Base-by-base conservation (phyloP, 53 echinoderm and acorn worm genomes). In the Actinopyga echinites region DNA sequence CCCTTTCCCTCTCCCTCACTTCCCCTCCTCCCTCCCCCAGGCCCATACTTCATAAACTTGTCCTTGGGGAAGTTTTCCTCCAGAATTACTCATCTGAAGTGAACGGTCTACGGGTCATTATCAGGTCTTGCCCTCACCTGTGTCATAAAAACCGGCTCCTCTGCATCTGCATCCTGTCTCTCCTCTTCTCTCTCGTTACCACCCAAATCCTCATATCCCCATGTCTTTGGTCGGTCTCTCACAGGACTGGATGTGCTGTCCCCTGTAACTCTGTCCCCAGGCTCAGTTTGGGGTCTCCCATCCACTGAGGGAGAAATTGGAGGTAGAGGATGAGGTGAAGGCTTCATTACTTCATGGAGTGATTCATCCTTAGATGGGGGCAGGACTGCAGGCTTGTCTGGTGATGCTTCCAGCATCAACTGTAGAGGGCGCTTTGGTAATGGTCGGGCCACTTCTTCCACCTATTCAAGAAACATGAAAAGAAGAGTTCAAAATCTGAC, bases 61-160 rank as follows among this genome's bases (percentile, higher is more conserved):
- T n/a, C n/a, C n/a, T n/a, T n/a, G n/a, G n/a, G n/a, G n/a, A n/a
- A n/a, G n/a, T n/a, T n/a, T n/a, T n/a, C n/a, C n/a, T n/a, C n/a
- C n/a, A n/a, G n/a, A n/a, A n/a, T n/a, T n/a, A n/a, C n/a, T n/a
- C n/a, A n/a, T n/a, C n/a, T n/a, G n/a, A n/a, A n/a, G n/a, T n/a
- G n/a, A n/a, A n/a, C n/a, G n/a, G n/a, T n/a, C n/a, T n/a, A n/a
- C n/a, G n/a, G n/a, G n/a, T n/a, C n/a, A n/a, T n/a, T n/a, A 49
- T 4, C 17, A 17, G 49, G 17, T 17, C 13, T 2, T 58, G 11
- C 6, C 45, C 58, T 83, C 85, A 96, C 96, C 93, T 96, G 96
- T 21, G 96, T 96, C 38, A 96, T 74, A 52, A 96, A 96, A 23
- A 96, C 93, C 17, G 96, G 93, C 29, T 96, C 93, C 81, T 96